These are phyloP conservation scores for Spondyliosoma cantharus DNA, from an alignment of 2,797 vertebrate species.

Conservation along the genomic window DNA sequence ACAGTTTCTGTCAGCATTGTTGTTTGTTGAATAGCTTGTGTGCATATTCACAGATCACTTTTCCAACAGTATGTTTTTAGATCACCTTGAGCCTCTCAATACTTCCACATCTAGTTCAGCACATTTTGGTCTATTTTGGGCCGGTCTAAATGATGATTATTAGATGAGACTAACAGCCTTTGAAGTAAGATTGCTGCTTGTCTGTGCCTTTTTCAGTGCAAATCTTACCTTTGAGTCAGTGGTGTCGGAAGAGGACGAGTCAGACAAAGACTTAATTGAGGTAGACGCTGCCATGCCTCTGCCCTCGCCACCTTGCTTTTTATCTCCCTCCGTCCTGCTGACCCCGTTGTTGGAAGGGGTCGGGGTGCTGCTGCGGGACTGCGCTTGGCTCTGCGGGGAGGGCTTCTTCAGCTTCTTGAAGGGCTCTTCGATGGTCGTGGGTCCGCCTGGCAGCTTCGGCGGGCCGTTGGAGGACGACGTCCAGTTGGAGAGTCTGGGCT, in stretches of 20 bases:
- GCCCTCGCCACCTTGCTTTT: constrained; percentile 79
- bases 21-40: background rate
- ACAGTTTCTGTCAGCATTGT: too few relatives aligned
- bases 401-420: constrained; percentile 88
- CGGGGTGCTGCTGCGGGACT: constrained; percentile 77
- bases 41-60: background rate
- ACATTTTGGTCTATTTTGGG: background rate
- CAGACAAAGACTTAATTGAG: constrained; percentile 86
- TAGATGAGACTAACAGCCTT: background rate
- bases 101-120: background rate
- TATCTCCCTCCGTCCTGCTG: constrained; percentile 71
- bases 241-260: constrained; percentile 84
- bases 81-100: background rate
- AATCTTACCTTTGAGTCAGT: constrained; percentile 82
- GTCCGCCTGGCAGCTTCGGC: constrained; percentile 68
- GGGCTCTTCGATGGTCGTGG: constrained; percentile 79
- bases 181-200: background rate
- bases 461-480: constrained; percentile 72
- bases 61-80: background rate
- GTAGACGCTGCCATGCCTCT: constrained; percentile 83
- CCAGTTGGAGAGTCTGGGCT: constrained; percentile 77
- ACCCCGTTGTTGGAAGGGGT: constrained; percentile 70
- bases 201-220: background rate
- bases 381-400: constrained; percentile 67
- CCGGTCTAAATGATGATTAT: background rate